A percentile compares a stretch with the other conserved stretches of the same genome.
Conservation (phyloP, 2,888 invertebrate genomes). For the Dione juno region DNA sequence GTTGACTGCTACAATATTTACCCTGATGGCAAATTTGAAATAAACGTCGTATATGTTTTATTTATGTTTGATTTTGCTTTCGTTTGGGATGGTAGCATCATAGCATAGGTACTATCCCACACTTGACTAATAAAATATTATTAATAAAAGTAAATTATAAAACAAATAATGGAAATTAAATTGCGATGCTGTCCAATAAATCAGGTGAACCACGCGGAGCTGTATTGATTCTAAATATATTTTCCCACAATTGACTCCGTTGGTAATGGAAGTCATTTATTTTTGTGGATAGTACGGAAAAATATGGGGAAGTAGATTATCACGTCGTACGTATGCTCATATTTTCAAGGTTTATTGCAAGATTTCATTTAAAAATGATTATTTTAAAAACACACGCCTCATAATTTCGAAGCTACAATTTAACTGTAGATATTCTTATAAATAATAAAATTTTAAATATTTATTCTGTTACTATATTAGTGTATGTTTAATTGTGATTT, state of each 20-base stretch:
- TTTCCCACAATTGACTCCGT: constrained; percentile 33
- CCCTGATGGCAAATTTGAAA: not conserved
- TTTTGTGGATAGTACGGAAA: constrained; percentile 31
- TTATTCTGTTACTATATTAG: too few relatives aligned
- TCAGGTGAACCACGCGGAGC: constrained; percentile 21
- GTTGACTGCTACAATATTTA: not conserved
- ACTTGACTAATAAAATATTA: not conserved
- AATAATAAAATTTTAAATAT: too few relatives aligned
- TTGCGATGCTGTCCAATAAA: constrained; percentile 19
- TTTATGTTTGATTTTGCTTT: too few relatives aligned
- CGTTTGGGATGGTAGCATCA: too few relatives aligned
- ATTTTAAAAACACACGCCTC: not conserved
- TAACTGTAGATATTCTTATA: not conserved
- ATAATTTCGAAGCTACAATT: not conserved
- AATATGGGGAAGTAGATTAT: constrained; percentile 17
- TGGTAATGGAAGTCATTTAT: constrained; percentile 36
- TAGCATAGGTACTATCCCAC: too few relatives aligned
- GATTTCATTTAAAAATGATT: not conserved
- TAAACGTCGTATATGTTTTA: too few relatives aligned
- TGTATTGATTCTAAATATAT: constrained; percentile 38
- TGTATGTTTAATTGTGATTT: too few relatives aligned
- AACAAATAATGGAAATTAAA: not conserved
- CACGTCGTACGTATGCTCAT: constrained; percentile 14
- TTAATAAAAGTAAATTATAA: not conserved
- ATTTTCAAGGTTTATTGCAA: constrained; percentile 18